Percentiles rank a stretch among this genome's conserved stretches.
phyloP scores from a whole-genome alignment of 23 tunicate species.

The Phallusia fumigata region DNA sequence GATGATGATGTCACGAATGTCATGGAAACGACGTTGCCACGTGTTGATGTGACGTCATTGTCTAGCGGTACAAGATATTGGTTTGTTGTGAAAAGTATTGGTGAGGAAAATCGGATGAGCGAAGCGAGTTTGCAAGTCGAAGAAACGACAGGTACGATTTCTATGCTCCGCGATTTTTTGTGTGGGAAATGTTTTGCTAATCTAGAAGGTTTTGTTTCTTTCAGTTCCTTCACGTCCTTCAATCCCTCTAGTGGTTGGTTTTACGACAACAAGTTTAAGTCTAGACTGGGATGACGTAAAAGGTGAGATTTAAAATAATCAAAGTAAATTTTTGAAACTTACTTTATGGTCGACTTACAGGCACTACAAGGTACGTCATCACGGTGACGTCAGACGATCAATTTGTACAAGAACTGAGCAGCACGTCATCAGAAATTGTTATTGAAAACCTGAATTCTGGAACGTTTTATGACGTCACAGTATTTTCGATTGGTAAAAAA shows the following conservation, averaged over 20 bases:
- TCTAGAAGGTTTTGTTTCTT: neutral
- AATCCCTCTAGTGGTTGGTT: neutral
- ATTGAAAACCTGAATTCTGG: constrained; percentile 37
- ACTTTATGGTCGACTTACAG: neutral
- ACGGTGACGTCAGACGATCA: neutral
- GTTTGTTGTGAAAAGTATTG: constrained; percentile 33
- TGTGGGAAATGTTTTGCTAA: no score
- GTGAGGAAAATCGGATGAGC: constrained; percentile 53
- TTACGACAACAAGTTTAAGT: constrained; percentile 29
- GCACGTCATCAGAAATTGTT: neutral
- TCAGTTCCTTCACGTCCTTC: constrained; percentile 52
- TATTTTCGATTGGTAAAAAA: constrained; percentile 29
- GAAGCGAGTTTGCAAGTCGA: constrained; percentile 16
- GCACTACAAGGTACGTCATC: neutral
- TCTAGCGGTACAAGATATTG: constrained; percentile 35
- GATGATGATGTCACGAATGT: constrained; percentile 11
- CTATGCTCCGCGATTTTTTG: no score
- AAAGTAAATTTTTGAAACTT: neutral
- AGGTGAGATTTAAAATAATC: constrained; percentile 14
- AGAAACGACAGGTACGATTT: constrained; percentile 63
- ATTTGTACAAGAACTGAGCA: neutral
- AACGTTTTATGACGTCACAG: constrained; percentile 35
- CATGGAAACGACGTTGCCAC: neutral
- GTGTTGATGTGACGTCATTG: neutral
- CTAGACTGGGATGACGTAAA: constrained; percentile 35